Percentiles rank a stretch among this genome's conserved stretches.
Evolutionary conservation across 2,797 vertebrate genomes (phyloP).

Genomic region (Pipistrellus pipistrellus): DNA sequence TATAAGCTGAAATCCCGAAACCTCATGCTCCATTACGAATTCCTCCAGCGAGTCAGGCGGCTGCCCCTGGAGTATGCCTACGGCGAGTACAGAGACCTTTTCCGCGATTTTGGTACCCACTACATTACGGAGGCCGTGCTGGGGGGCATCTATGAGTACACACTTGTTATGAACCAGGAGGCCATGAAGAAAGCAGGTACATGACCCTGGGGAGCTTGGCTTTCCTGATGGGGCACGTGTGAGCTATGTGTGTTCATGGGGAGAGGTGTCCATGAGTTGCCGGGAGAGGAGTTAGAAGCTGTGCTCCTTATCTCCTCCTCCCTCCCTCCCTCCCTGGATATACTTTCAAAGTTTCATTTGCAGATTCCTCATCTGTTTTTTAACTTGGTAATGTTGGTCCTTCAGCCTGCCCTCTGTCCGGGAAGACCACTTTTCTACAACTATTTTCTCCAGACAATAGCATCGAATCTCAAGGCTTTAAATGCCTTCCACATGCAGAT

Average conservation of each 20-base stretch:
- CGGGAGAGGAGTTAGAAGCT: accelerated
- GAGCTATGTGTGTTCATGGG: background rate
- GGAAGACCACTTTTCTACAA: background rate
- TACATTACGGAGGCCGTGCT: conserved; percentile 93
- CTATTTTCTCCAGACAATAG: background rate
- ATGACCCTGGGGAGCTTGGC: accelerated
- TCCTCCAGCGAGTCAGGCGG: conserved; percentile 90
- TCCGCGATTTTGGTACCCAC: conserved; percentile 95
- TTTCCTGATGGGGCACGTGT: accelerated
- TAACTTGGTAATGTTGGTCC: background rate
- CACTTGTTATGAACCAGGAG: conserved; percentile 89
- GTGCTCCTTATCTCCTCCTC: background rate
- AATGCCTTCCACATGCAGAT: background rate
- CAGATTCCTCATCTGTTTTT: background rate
- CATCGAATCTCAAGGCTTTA: background rate
- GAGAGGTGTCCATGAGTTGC: background rate
- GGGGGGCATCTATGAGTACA: conserved; percentile 93
- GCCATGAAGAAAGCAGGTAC: conserved; percentile 88
- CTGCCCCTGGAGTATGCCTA: conserved; percentile 93
- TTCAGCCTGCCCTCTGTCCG: background rate
- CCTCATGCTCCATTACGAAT: conserved; percentile 94
- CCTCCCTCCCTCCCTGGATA: background rate
- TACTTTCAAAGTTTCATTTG: background rate
- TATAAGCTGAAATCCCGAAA: conserved; percentile 92
- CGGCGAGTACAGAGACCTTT: conserved; percentile 95